Evolutionary conservation across 2,113 vertebrate genomes (phyloP).

Genomic region (Macaca nemestrina): DNA sequence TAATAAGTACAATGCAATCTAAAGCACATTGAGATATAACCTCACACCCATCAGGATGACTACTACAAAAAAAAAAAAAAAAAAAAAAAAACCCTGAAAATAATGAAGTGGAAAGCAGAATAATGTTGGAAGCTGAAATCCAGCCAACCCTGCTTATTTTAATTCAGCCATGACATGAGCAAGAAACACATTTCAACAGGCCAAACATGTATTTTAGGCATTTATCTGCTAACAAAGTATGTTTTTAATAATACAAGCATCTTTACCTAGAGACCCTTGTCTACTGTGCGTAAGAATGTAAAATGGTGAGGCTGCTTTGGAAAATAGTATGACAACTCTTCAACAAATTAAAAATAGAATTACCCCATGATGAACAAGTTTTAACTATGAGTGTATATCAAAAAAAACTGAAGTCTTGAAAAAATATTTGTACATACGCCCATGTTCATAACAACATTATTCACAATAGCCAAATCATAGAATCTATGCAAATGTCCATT

Average conservation of each 20-base stretch:
- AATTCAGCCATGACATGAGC: not conserved
- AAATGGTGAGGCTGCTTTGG: not conserved
- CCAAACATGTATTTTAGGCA: accelerated
- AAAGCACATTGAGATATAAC: not conserved
- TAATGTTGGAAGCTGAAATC: not conserved
- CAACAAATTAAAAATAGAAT: not conserved
- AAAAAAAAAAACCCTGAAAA: not conserved
- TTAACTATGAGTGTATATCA: not conserved
- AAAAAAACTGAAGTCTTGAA: not conserved
- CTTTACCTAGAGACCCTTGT: not conserved
- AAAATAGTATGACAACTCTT: not conserved
- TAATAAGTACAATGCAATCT: not conserved
- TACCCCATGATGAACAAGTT: not conserved
- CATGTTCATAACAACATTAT: not conserved
- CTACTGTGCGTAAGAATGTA: not conserved
- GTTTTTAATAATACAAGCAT: not conserved
- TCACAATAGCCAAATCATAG: not conserved
- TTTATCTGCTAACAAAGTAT: not conserved
- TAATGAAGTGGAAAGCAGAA: not conserved
- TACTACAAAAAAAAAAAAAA: not conserved
- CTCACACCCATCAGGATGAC: too few relatives aligned
- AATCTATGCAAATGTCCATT: not conserved
- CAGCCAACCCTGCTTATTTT: accelerated
- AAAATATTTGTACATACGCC: not conserved
- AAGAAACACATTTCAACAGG: not conserved